Base-by-base conservation (phyloP, 2,888 invertebrate genomes). In the Idaea straminata region DNA sequence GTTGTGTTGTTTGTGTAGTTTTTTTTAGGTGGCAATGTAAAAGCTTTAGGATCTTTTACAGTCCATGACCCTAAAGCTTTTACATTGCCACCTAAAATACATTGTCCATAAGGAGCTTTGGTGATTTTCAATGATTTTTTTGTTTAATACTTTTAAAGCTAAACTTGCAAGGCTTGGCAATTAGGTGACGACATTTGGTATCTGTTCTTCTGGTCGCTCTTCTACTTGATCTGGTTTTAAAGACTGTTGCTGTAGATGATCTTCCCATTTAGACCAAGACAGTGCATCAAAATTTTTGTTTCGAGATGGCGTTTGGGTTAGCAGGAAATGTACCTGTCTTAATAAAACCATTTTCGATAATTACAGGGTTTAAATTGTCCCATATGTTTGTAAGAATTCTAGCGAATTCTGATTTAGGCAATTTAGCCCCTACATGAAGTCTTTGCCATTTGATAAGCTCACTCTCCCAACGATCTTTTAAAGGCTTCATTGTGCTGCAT, bases 401-500 rank as follows among this genome's bases (percentile, higher is more conserved):
- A 58, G 57, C 62, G 35, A 62, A 62, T 62, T 62, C 57, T 25
- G 57, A 13, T 58, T 62, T 62, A 25, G 63, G n/a, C 25, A 63
- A 36, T 6, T 59, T 63, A 35, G 35, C 7, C 36, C 63, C 59
- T 34, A 59, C 38, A 35, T 36, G 58, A 15, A 63, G 59, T 25
- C 62, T 62, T 35, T 62, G 62, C 62, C 62, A 62, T 62, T 58
- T 16, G 25, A 62, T 62, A 35, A 62, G 25, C 58, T 58, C 35
- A 15, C 58, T 35, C 59, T 77, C 73, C 75, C 75, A 77, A 6
- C 25, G 69, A 15, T 15, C 64, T 63, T 74, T 76, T 5, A 77
- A 70, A 5, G 74, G 73, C 66, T 76, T 78, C 65, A 79, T 80
- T 7, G 78, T 78, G 57, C 13, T 57, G n/a, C n/a, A n/a, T n/a